Evolutionary conservation across 2,797 vertebrate species (phyloP), one percentile per base, ranked within the genome.

Genomic region (Amphiprion clarkii): DNA sequence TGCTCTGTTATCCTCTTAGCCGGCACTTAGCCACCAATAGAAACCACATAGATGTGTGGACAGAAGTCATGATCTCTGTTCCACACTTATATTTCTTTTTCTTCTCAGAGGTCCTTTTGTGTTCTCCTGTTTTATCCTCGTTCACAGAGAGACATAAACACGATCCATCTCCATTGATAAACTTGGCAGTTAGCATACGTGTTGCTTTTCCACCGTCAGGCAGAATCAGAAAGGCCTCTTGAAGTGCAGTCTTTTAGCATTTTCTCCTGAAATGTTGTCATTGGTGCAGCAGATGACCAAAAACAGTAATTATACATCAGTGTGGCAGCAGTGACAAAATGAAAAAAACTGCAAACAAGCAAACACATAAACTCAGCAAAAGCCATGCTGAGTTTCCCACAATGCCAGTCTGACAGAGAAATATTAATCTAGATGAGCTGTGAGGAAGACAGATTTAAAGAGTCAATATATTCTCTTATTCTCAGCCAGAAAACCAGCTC

Each of bases 1-100:
- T 66, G 61, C 21, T 79, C 62, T 73, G 87, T 82, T 81, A 89
- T 92, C 85, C 82, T 84, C 75, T 89, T 78, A 79, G 74, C 48
- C 74, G 55, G 82, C 81, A 86, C 85, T 88, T 63, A 81, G 46
- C 76, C 68, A 48, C 39, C 77, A 51, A 79, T 53, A 71, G 48
- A 67, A 76, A 64, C 46, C 58, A 70, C 76, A 53, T 9, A 70
- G 2, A 65, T 60, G n/a, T 54, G 44, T 57, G 27, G 29, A 51
- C 67, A 62, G 70, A 78, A 78, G 62, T 87, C 76, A 74, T 46
- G 62, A 66, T 77, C 74, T 75, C 60, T 5, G 7, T 51, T 17
- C 44, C 0, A 54, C 21, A 4, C 36, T 56, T 71, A 23, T 57
- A 31, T 59, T 11, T 42, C 16, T 56, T 42, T 60, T n/a, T 55